Evolutionary conservation across 2,888 invertebrate species (phyloP).

Genomic region (Copidosoma aretas): DNA sequence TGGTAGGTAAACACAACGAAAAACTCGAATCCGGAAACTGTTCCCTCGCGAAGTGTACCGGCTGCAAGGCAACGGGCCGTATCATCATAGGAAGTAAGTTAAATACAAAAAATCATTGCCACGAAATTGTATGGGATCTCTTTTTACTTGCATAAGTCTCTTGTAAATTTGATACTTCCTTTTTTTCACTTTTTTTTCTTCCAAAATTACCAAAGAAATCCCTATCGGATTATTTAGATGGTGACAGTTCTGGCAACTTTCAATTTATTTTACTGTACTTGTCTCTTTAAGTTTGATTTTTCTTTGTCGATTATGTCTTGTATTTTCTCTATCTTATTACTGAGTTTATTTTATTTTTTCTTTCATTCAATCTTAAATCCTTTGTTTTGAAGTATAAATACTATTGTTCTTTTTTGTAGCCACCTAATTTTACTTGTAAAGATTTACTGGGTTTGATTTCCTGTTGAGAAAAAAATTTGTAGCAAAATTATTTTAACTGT

Average conservation of each 20-base stretch:
- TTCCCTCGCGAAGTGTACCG: slow-evolving; percentile 61
- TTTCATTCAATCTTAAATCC: slow-evolving; percentile 18
- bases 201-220: slow-evolving; percentile 41
- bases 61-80: slow-evolving; percentile 61
- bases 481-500: slow-evolving; percentile 1
- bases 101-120: slow-evolving; percentile 54
- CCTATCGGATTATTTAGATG: slow-evolving; percentile 50
- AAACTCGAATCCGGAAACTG: slow-evolving; percentile 61
- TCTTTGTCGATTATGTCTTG: slow-evolving; percentile 3
- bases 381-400: slow-evolving; percentile 29
- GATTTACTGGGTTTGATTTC: slow-evolving; percentile 33
- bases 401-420: slow-evolving; percentile 31
- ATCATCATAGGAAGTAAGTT: slow-evolving; percentile 62
- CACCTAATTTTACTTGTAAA: slow-evolving; percentile 37
- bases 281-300: slow-evolving; percentile 24
- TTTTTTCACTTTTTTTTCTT: slow-evolving; percentile 41
- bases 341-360: slow-evolving; percentile 26
- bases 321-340: slow-evolving; percentile 25
- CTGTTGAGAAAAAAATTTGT: slow-evolving; percentile 35
- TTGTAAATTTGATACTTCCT: slow-evolving; percentile 31
- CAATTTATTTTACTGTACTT: slow-evolving; percentile 21
- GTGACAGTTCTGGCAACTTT: slow-evolving; percentile 50
- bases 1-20: slow-evolving; percentile 61
- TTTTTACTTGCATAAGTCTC: slow-evolving; percentile 39
- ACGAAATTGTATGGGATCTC: slow-evolving; percentile 51